phyloP scores from a whole-genome alignment of 1,140 invertebrate species.

The Cardiocondyla obscurior region DNA sequence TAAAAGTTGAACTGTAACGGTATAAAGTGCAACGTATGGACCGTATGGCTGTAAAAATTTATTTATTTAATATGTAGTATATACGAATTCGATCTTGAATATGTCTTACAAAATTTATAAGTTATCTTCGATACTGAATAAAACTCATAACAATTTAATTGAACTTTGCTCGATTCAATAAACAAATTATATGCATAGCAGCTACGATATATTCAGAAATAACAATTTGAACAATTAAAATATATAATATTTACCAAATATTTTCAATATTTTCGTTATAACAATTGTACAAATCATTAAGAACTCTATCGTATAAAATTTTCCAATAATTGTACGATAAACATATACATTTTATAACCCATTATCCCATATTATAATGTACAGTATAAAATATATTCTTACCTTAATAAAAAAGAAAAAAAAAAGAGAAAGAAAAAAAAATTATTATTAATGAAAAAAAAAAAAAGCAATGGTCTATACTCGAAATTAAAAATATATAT shows the following conservation, averaged over 20 bases:
- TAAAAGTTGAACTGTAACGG: no score
- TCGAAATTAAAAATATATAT: conserved; percentile 23
- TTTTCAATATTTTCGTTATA: neutral
- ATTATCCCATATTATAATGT: conserved; percentile 1
- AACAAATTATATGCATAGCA: neutral
- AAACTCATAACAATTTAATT: neutral
- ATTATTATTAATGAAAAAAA: conserved; percentile 13
- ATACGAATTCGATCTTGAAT: no score
- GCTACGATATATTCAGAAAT: conserved; percentile 31
- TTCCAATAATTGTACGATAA: conserved; percentile 27
- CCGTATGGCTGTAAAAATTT: no score
- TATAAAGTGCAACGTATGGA: no score
- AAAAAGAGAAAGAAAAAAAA: no score
- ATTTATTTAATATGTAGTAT: no score
- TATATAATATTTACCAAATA: conserved; percentile 19
- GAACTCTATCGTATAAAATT: conserved; percentile 21
- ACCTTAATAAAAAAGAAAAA: neutral
- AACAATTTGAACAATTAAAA: conserved; percentile 26
- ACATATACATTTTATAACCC: conserved; percentile 43
- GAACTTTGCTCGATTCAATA: neutral
- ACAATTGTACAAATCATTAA: conserved; percentile 8
- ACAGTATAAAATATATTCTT: neutral
- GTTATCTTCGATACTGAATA: neutral
- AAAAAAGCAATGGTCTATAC: neutral
- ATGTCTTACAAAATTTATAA: neutral